Evolutionary conservation across 2,797 vertebrate species (phyloP).

Genomic region (Pyrrhura leucotis): DNA sequence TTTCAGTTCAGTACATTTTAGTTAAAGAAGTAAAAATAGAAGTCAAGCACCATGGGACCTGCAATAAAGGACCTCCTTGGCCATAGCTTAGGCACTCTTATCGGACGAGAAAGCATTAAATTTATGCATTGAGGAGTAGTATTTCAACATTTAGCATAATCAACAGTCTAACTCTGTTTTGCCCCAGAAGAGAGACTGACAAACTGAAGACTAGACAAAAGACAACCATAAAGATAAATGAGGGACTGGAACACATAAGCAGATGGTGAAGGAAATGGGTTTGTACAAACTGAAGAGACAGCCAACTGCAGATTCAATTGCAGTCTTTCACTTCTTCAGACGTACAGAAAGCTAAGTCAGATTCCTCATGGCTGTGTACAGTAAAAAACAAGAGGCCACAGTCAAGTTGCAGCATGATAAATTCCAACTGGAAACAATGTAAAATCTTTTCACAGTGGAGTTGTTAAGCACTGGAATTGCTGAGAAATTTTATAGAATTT

Average conservation of each 20-base stretch:
- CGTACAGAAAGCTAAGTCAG: neutral
- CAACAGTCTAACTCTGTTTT: neutral
- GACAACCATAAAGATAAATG: neutral
- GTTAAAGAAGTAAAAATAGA: neutral
- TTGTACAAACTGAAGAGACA: neutral
- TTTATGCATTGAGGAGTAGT: neutral
- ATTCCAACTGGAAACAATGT: neutral
- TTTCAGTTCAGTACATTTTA: neutral
- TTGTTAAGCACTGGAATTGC: neutral
- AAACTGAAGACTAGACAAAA: neutral
- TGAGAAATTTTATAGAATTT: neutral
- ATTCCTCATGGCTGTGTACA: neutral
- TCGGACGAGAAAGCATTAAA: neutral
- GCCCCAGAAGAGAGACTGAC: neutral
- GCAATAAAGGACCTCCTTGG: neutral
- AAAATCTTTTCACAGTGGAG: neutral
- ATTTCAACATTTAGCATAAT: neutral
- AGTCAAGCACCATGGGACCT: neutral
- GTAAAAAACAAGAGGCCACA: neutral
- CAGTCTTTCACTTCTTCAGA: neutral
- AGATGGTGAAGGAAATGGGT: neutral
- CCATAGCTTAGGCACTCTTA: neutral
- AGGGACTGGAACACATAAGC: neutral
- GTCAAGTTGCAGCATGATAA: neutral
- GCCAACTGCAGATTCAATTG: neutral